phyloP scores from a whole-genome alignment of 2,113 vertebrate species.

The Perca flavescens region DNA sequence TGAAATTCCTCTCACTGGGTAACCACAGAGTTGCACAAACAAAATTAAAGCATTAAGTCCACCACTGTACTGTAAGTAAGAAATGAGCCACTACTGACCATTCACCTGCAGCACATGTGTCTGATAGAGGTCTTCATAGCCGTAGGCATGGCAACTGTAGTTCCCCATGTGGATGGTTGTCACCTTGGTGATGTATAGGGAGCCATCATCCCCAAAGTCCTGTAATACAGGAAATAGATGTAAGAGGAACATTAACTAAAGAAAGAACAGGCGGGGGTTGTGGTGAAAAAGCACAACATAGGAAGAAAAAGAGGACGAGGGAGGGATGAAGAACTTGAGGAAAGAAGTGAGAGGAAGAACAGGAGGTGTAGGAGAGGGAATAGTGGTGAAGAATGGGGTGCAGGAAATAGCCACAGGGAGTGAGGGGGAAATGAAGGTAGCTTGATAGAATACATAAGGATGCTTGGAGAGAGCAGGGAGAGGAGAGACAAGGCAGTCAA shows the following conservation, averaged over 20 bases:
- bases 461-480: constrained; percentile 13
- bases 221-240: constrained; percentile 71
- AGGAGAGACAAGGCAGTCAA: constrained; percentile 43
- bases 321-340: no score
- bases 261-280: background rate
- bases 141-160: constrained; percentile 96
- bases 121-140: constrained; percentile 94
- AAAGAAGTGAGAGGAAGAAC: background rate
- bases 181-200: constrained; percentile 98
- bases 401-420: constrained; percentile 50
- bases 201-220: constrained; percentile 97
- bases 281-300: background rate
- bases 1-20: background rate
- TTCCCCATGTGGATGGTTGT: constrained; percentile 98
- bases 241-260: constrained; percentile 30
- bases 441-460: constrained; percentile 55
- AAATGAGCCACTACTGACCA: constrained; percentile 92
- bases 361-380: constrained; percentile 24
- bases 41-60: constrained; percentile 12
- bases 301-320: background rate
- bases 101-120: constrained; percentile 99
- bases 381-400: constrained; percentile 45
- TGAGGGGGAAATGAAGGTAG: constrained; percentile 42
- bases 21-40: constrained; percentile 5
- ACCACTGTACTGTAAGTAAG: constrained; percentile 62